Evolutionary conservation across 2,113 vertebrate species (phyloP), one percentile per base, ranked within the genome.

Genomic region (Mesoclemmys tuberculata): DNA sequence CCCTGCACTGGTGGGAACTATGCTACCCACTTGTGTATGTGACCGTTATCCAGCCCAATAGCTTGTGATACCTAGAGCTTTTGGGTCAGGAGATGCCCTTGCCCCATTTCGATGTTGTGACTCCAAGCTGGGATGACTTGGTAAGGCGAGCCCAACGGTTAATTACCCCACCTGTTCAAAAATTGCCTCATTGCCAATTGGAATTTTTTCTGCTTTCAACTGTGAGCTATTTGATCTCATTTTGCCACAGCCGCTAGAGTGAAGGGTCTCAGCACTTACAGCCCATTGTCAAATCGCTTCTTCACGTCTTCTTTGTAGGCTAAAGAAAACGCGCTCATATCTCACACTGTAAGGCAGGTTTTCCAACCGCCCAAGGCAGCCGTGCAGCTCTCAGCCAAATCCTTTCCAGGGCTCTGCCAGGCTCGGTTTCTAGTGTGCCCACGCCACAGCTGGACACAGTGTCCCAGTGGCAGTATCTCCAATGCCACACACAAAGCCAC

Each of bases 381-480:
- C 14, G 35, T 14, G 31, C 18, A 31, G 16, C 61, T 35, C 61
- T 14, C 3, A 64, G 61, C 16, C 31, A 31, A 35, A n/a, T n/a
- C 31, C 31, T 64, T 35, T 35, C 61, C 31, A 64, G 31, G 2
- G 31, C 6, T 6, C 35, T 35, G 61, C 7, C 61, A 18, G 14
- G 35, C 6, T 35, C 31, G 5, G 2, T 14, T 35, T 35, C 31
- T 18, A 64, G 31, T 0, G 31, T 6, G 14, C 14, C 14, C 3
- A 18, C 16, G 4, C 31, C 61, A 31, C 31, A n/a, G 61, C 29
- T 14, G 61, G 31, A 35, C 14, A n/a, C 31, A 19, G 61, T 64
- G 31, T 35, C n/a, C 61, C 61, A n/a, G 61, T 2, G 6, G 12
- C 31, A 64, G 58, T 29, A 6, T 14, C 12, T 16, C 29, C 58